Conservation (phyloP, 2,888 invertebrate species). For the Eilema depressum region DNA sequence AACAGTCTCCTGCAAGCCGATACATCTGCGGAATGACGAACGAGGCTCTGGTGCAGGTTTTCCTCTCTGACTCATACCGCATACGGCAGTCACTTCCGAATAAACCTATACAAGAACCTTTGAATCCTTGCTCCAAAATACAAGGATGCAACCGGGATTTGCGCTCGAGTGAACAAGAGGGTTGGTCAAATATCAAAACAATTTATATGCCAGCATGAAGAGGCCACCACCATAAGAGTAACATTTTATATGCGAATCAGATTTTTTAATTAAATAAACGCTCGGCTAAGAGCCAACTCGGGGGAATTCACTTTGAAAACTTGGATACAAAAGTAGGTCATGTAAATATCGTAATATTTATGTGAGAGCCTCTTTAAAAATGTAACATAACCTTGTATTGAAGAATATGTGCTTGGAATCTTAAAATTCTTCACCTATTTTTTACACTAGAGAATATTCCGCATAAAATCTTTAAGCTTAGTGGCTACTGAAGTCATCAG, state of each 20-base stretch:
- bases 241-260: slow-evolving; percentile 42
- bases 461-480: too few relatives aligned
- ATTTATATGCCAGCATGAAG: slow-evolving; percentile 3
- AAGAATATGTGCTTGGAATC: background rate
- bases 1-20: background rate
- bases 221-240: slow-evolving; percentile 16
- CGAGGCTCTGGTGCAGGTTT: background rate
- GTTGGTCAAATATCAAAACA: background rate
- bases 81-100: background rate
- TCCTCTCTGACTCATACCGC: background rate
- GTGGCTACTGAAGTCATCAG: too few relatives aligned
- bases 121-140: background rate
- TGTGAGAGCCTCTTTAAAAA: slow-evolving; percentile 40
- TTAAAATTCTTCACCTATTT: background rate
- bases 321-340: slow-evolving; percentile 50
- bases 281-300: slow-evolving; percentile 46
- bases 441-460: too few relatives aligned
- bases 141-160: background rate
- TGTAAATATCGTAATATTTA: slow-evolving; percentile 49
- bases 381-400: slow-evolving; percentile 6
- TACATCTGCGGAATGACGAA: too few relatives aligned
- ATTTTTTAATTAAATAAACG: slow-evolving; percentile 53
- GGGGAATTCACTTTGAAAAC: slow-evolving; percentile 45
- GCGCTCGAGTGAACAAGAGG: background rate
- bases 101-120: too few relatives aligned